These are phyloP conservation scores for Meteorus cinctellus DNA, from an alignment of 2,888 invertebrate genomes.

Conservation along the genomic window DNA sequence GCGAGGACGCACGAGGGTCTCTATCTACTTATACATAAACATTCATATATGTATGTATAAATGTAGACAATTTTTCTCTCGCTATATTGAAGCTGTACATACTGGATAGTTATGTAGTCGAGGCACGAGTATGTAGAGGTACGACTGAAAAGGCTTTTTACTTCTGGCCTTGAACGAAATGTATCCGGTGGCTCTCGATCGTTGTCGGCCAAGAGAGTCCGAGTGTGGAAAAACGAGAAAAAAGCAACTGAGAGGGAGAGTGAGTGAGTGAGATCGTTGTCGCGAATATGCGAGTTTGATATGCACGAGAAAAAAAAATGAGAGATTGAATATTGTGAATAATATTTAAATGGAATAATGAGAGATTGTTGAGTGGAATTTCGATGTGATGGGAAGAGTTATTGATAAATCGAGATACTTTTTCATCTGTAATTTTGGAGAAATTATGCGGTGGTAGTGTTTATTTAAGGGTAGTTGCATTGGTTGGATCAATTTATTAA, in stretches of 20 bases:
- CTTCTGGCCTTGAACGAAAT: slow-evolving; percentile 72
- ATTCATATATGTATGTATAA: slow-evolving; percentile 8
- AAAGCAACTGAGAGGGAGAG: background rate
- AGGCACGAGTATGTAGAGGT: slow-evolving; percentile 57
- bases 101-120: slow-evolving; percentile 50
- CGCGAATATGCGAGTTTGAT: background rate
- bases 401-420: too few relatives aligned
- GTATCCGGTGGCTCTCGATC: slow-evolving; percentile 68
- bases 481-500: too few relatives aligned
- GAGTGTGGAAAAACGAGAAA: slow-evolving; percentile 29
- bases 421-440: too few relatives aligned
- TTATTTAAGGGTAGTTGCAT: too few relatives aligned
- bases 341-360: too few relatives aligned
- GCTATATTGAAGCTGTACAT: slow-evolving; percentile 27
- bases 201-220: slow-evolving; percentile 53
- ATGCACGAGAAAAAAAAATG: background rate
- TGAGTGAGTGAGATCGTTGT: slow-evolving; percentile 10
- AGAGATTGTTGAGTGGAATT: too few relatives aligned
- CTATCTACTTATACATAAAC: slow-evolving; percentile 8
- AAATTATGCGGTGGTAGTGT: too few relatives aligned
- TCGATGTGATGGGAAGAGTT: too few relatives aligned
- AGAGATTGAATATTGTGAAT: too few relatives aligned
- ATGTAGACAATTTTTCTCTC: background rate
- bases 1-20: slow-evolving; percentile 34
- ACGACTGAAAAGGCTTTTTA: slow-evolving; percentile 71